These are phyloP conservation scores for Drosophila paulistorum DNA, from an alignment of 1,140 invertebrate species.

Conservation along the genomic window DNA sequence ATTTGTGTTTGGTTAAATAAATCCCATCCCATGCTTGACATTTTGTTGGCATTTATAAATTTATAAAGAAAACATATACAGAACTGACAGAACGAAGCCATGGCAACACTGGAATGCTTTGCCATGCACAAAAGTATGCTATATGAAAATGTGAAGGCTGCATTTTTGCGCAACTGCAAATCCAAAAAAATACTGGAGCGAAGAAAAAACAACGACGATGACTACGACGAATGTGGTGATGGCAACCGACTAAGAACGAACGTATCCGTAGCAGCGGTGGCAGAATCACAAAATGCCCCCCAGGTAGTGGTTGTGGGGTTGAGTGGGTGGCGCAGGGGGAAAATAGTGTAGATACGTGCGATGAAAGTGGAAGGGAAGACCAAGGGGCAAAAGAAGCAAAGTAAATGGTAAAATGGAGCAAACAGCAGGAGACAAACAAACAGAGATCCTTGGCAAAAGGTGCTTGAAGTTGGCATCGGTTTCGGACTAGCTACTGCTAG, in stretches of 20 bases:
- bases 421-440: conserved; percentile 42
- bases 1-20: neutral
- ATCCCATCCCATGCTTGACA: no score
- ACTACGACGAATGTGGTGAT: conserved; percentile 38
- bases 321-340: conserved; percentile 8
- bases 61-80: no score
- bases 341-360: conserved; percentile 70
- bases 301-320: neutral
- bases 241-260: conserved; percentile 27
- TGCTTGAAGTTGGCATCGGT: conserved; percentile 53
- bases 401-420: conserved; percentile 38
- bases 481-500: conserved; percentile 11
- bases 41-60: no score
- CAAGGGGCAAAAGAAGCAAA: conserved; percentile 45
- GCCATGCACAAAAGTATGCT: conserved; percentile 54
- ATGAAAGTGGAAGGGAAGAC: conserved; percentile 52
- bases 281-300: conserved; percentile 5
- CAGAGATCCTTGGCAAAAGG: conserved; percentile 58
- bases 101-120: conserved; percentile 21
- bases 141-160: conserved; percentile 57
- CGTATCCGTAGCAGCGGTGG: conserved; percentile 8
- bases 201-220: conserved; percentile 39
- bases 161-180: conserved; percentile 62
- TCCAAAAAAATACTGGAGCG: conserved; percentile 28
- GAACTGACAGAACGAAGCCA: neutral